Evolutionary conservation across 2,113 vertebrate species (phyloP).

Genomic region (Anhinga anhinga): DNA sequence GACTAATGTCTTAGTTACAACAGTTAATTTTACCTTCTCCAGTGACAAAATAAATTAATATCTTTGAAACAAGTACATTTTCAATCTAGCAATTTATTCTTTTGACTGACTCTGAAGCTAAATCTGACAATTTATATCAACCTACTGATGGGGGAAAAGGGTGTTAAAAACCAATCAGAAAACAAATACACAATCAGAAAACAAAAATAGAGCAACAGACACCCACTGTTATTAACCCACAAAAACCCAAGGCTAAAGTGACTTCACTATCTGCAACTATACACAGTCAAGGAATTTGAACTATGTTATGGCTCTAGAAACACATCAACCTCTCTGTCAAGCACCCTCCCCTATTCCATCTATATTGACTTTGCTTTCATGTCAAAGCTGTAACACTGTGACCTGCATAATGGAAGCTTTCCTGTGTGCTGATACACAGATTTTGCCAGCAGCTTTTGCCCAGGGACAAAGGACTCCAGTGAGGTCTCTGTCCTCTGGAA

Average conservation of each 20-base stretch:
- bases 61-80: neutral
- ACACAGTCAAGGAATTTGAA: neutral
- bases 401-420: neutral
- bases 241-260: neutral
- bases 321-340: neutral
- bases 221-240: neutral
- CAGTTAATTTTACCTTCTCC: neutral
- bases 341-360: neutral
- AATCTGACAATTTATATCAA: neutral
- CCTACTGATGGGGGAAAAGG: neutral
- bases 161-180: neutral
- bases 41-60: neutral
- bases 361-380: neutral
- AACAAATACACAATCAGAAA: neutral
- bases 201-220: neutral
- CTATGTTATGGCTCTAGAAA: neutral
- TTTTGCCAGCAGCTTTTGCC: neutral
- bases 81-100: neutral
- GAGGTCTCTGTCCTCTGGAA: neutral
- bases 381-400: neutral
- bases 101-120: neutral
- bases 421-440: neutral
- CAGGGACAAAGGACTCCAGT: neutral
- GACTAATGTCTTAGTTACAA: neutral
- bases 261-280: neutral